Base-by-base conservation (phyloP, 2,888 invertebrate genomes). In the Meandrusa payeni region DNA sequence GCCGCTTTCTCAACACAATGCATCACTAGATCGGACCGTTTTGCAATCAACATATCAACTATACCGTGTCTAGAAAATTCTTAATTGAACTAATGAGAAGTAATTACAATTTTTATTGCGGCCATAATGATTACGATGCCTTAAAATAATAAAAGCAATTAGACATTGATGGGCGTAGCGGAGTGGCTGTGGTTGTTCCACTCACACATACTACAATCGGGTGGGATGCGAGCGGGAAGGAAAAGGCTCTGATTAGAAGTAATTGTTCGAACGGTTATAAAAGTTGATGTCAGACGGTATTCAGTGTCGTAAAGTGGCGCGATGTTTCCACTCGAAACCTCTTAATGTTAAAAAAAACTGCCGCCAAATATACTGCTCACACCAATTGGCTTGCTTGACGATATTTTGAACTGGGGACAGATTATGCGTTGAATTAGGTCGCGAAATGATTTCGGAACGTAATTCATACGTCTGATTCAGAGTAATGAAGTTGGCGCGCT, bases 81-180 rank as follows among this genome's bases (percentile, higher is more conserved):
- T 83, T 85, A 86, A 86, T 86, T 86, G 87, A 85, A 78, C 86
- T 87, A 87, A 87, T 87, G 85, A 87, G 86, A 82, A 85, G 83
- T 86, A 86, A 86, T 87, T 85, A 87, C 85, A 86, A 85, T 82
- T 86, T 87, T 86, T 87, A 87, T 86, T 78, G 76, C 82, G 66
- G 82, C 77, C 77, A 77, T 86, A 86, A 86, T 87, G 81, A 86
- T 86, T 87, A 87, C 86, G 87, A 86, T 86, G 86, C 76, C 82
- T 86, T 87, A 87, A 87, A 87, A 87, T 87, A 87, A 87, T 86
- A 87, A 86, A 86, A 87, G 86, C 87, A 86, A 87, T 87, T 86
- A 86, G 82, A 80, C 79, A 79, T 81, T 82, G 79, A 82, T 77
- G 78, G 77, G 74, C 76, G 83, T 75, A 82, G 77, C 76, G 61